Base-by-base conservation (phyloP, 2,888 invertebrate genomes). In the Notocelia uddmanniana region DNA sequence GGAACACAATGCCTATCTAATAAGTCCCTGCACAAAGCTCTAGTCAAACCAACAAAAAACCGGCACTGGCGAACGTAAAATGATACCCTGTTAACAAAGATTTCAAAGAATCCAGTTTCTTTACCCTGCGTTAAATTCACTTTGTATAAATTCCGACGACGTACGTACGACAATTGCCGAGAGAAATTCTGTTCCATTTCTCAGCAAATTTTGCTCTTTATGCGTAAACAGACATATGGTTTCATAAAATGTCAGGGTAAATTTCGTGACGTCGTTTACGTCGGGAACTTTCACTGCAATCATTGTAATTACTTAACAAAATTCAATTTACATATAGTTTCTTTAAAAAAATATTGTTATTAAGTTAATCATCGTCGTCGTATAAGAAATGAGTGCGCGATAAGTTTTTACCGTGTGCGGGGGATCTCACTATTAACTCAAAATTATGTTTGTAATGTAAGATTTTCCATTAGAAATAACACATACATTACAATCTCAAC, bases 161-260 rank as follows among this genome's bases (percentile, higher is more conserved):
- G 21, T 66, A 34, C 54, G n/a, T n/a, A 62, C 67, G 68, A 73
- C 68, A 70, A 73, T 64, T 73, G 59, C 68, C 58, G 75, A 75
- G 76, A 76, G 73, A 78, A 78, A 78, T 78, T 76, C 73, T 78
- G 78, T 78, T 75, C 77, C 58, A 77, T 79, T 80, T 70, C 73
- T 31, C 57, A 58, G n/a, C 3, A 59, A 62, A 73, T 76, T 74
- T 64, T 55, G 62, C 69, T 64, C 79, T 66, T 80, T 78, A 80
- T 78, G 78, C 73, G 67, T 72, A 74, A 59, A 75, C 77, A 72
- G 74, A 80, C 63, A 77, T n/a, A n/a, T 76, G 78, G 79, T 76
- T 54, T 74, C 78, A 80, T 81, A 74, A 74, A 79, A 78, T 80
- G 79, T 81, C 78, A 75, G 76, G 77, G 74, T 70, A 68, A 50